A percentile compares a stretch with the other conserved stretches of the same genome.
These are phyloP conservation scores for Sitophilus oryzae DNA, from an alignment of 1,140 invertebrate genomes.

Conservation along the genomic window DNA sequence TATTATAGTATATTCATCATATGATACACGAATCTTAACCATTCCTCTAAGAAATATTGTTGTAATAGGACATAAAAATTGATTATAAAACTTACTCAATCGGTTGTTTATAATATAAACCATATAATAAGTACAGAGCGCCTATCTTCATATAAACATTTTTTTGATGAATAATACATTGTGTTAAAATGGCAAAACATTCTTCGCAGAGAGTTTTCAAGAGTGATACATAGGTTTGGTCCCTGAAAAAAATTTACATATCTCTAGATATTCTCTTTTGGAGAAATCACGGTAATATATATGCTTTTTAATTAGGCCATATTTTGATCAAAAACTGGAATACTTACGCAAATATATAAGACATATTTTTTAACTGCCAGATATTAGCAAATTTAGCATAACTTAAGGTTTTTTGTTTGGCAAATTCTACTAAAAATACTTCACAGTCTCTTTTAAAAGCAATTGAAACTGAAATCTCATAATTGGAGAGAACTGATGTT, in stretches of 20 bases:
- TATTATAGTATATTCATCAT: slow-evolving; percentile 19
- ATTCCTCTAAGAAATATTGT: slow-evolving; percentile 13
- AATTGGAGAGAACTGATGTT: slow-evolving; percentile 4
- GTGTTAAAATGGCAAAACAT: slow-evolving; percentile 21
- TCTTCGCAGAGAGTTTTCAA: slow-evolving; percentile 19
- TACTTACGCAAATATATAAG: slow-evolving; percentile 24
- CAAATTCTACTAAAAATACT: slow-evolving; percentile 22
- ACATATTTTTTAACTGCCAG: slow-evolving; percentile 21
- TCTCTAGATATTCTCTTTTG: no score
- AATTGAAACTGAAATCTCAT: slow-evolving; percentile 16
- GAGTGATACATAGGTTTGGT: slow-evolving; percentile 13
- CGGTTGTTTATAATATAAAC: slow-evolving; percentile 30
- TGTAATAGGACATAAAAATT: slow-evolving; percentile 3
- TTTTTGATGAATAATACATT: slow-evolving; percentile 19
- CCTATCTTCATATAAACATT: slow-evolving; percentile 22
- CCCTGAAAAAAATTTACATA: slow-evolving; percentile 21
- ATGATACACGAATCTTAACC: slow-evolving; percentile 26
- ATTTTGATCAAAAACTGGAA: background rate
- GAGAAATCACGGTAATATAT: no score
- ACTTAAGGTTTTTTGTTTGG: slow-evolving; percentile 9
- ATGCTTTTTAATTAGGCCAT: no score
- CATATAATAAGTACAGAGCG: slow-evolving; percentile 25
- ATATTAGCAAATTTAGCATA: slow-evolving; percentile 21
- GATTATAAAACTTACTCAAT: slow-evolving; percentile 22
- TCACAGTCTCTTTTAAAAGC: slow-evolving; percentile 26